Evolutionary conservation across 2,113 vertebrate species (phyloP).

Genomic region (Acinonyx jubatus): DNA sequence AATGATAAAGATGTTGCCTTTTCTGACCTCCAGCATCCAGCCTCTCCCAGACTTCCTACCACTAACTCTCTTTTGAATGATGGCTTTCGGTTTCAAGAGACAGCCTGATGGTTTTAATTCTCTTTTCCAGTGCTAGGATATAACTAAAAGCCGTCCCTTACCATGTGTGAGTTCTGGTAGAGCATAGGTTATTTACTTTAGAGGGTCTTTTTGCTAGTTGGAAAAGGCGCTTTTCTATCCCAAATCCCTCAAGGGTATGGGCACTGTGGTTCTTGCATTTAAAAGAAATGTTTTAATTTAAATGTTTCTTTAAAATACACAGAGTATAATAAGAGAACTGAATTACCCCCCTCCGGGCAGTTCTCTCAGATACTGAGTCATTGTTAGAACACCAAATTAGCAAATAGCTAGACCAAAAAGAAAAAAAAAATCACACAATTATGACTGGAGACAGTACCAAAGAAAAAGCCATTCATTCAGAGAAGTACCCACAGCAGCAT

Average conservation of each 20-base stretch:
- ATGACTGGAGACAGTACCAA: conserved; percentile 44
- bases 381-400: conserved; percentile 64
- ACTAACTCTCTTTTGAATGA: neutral
- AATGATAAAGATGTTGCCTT: neutral
- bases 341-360: conserved; percentile 4
- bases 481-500: conserved; percentile 14
- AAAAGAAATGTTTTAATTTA: conserved; percentile 22
- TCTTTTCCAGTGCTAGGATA: neutral
- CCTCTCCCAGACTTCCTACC: neutral
- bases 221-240: neutral
- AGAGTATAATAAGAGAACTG: conserved; percentile 44
- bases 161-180: neutral
- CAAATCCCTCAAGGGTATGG: neutral
- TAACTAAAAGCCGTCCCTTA: neutral
- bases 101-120: neutral
- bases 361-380: conserved; percentile 62
- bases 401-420: conserved; percentile 44
- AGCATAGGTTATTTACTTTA: conserved; percentile 1
- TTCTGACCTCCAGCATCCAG: neutral
- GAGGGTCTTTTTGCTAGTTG: neutral
- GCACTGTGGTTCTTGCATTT: neutral
- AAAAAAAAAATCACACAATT: neutral
- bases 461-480: conserved; percentile 54
- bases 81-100: neutral
- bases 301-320: conserved; percentile 54